Evolutionary conservation across 2,113 vertebrate genomes (phyloP), one percentile per base, ranked within the genome.

Genomic region (rabbit (Oryctolagus cuniculus)): DNA sequence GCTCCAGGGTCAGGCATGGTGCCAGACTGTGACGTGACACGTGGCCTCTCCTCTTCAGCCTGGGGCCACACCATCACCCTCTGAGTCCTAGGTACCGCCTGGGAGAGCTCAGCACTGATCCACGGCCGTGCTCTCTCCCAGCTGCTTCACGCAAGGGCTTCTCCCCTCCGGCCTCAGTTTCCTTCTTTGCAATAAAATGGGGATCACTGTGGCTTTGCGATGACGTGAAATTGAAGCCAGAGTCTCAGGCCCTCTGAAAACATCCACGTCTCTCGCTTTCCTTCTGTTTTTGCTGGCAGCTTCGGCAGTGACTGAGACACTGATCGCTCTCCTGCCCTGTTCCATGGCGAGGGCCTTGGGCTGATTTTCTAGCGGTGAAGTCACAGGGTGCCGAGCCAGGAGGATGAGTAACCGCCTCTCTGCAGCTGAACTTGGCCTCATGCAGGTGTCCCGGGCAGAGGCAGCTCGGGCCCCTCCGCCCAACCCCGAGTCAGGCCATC

Each of bases 281-380:
- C 75, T 91, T 87, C 75, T 84, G 87, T n/a, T 89, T 93, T 87
- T 91, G 75, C 79, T 91, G 82, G 84, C 89, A 27, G 66, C 36
- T 63, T 61, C 15, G 0, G 53, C 31, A 27, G 44, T n/a, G 64
- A 84, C 90, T 93, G 67, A 67, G 92, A 73, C 84, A 63, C 87
- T 31, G 13, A 86, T 75, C 83, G 49, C 69, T 93, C 88, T 92
- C 85, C 51, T 82, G 38, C 73, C 55, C 66, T 44, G 84, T 81
- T 90, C 75, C 49, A 94, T 75, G 94, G 88, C 84, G 4, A 3
- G 31, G 55, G 15, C 36, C 38, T 77, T 0, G 2, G 63, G 72
- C 88, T 22, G 4, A 73, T 82, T 95, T 83, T 93, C 86, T 83
- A 85, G 90, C 70, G 38, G 90, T 89, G 95, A 97, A 87, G 69